These are phyloP conservation scores for Ennomos erosarius DNA, from an alignment of 2,888 invertebrate species.

Conservation along the genomic window DNA sequence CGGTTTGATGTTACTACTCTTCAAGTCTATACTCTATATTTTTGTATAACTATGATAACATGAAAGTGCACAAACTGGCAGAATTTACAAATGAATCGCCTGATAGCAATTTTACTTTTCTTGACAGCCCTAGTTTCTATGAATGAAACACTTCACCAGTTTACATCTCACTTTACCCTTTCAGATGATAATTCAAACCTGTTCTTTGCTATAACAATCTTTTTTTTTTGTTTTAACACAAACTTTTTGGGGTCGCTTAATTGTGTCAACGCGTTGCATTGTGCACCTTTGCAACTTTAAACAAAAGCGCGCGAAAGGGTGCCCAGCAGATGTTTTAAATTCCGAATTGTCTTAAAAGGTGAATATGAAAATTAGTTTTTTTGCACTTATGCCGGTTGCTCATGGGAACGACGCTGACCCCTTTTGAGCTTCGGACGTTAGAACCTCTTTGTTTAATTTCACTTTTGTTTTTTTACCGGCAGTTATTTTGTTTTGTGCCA, in stretches of 20 bases:
- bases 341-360: slow-evolving; percentile 78
- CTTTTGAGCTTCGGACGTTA: slow-evolving; percentile 61
- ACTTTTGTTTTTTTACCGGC: slow-evolving; percentile 59
- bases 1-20: too few relatives aligned
- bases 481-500: slow-evolving; percentile 61
- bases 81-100: too few relatives aligned
- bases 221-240: slow-evolving; percentile 80
- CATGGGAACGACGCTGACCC: slow-evolving; percentile 77
- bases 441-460: slow-evolving; percentile 57
- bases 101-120: too few relatives aligned
- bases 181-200: slow-evolving; percentile 81
- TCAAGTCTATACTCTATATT: too few relatives aligned
- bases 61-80: too few relatives aligned
- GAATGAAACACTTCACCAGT: slow-evolving; percentile 65
- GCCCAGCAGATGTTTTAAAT: slow-evolving; percentile 68
- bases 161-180: slow-evolving; percentile 81
- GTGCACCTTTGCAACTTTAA: slow-evolving; percentile 68
- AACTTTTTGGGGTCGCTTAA: slow-evolving; percentile 65
- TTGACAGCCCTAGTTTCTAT: slow-evolving; percentile 60
- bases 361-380: slow-evolving; percentile 75
- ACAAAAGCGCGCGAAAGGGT: slow-evolving; percentile 63
- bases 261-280: slow-evolving; percentile 78
- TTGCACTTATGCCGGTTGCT: slow-evolving; percentile 56
- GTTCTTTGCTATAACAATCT: slow-evolving; percentile 74
- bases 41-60: too few relatives aligned